phyloP scores from a whole-genome alignment of 2,113 vertebrate species.

The Acrocephalus kingi region DNA sequence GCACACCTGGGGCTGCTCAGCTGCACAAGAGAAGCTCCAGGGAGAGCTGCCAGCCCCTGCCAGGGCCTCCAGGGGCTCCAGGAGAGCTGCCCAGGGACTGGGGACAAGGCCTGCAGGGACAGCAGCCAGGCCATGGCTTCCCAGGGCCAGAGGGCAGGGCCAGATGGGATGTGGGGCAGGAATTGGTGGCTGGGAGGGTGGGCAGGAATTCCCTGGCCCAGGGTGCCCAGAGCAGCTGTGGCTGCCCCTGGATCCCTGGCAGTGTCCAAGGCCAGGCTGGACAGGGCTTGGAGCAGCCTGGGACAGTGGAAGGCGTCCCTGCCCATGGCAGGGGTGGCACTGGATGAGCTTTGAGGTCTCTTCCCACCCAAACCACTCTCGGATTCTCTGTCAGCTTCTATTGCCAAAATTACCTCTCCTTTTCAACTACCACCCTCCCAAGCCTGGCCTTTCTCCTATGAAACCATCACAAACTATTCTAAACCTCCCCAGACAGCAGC shows the following conservation, averaged over 20 bases:
- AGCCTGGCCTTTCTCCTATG: not conserved
- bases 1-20: not conserved
- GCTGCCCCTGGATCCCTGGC: not conserved
- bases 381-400: not conserved
- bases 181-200: not conserved
- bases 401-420: not conserved
- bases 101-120: not conserved
- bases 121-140: not conserved
- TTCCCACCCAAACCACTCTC: not conserved
- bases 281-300: rapidly evolving
- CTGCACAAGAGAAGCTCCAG: not conserved
- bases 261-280: not conserved
- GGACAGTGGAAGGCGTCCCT: not conserved
- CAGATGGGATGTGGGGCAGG: not conserved
- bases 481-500: not conserved
- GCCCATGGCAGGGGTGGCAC: rapidly evolving
- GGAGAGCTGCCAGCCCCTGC: not conserved
- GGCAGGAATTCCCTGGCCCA: not conserved
- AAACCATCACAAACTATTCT: not conserved
- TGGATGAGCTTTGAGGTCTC: rapidly evolving
- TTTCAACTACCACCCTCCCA: not conserved
- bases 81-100: not conserved
- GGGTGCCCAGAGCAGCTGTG: not conserved
- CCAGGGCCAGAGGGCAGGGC: not conserved
- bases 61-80: not conserved